A percentile compares a stretch with the other conserved stretches of the same genome.
Conservation (phyloP, 1,140 invertebrate genomes). For the Drosophila bipectinata region DNA sequence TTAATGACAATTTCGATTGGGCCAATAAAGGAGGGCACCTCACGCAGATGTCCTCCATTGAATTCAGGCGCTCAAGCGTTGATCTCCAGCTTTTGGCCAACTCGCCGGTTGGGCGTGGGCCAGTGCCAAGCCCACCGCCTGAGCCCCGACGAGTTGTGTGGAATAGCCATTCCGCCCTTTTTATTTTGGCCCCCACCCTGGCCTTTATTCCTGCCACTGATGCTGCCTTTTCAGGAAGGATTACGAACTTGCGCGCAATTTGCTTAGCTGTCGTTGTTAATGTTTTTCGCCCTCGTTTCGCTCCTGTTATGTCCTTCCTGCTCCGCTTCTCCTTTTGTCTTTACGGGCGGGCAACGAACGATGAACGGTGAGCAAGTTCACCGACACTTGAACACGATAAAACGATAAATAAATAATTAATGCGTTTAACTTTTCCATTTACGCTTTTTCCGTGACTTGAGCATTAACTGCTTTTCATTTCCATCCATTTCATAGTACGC, state of each 20-base stretch:
- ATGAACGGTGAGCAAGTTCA: conserved; percentile 62
- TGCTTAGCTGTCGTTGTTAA: conserved; percentile 65
- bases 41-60: conserved; percentile 43
- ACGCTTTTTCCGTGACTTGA: conserved; percentile 82
- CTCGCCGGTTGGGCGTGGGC: conserved; percentile 21
- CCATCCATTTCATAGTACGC: conserved; percentile 71
- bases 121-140: conserved; percentile 44
- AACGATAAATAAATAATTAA: conserved; percentile 83
- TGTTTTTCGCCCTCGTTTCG: conserved; percentile 37
- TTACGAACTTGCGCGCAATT: conserved; percentile 68
- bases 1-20: conserved; percentile 70
- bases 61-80: conserved; percentile 37
- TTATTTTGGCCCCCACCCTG: neutral
- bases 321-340: conserved; percentile 27
- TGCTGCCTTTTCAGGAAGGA: conserved; percentile 57
- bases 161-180: conserved; percentile 25
- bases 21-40: conserved; percentile 31
- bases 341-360: conserved; percentile 34
- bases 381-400: conserved; percentile 80
- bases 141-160: conserved; percentile 40
- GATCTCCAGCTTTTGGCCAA: conserved; percentile 45
- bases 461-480: conserved; percentile 82
- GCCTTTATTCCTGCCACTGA: conserved; percentile 7
- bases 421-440: conserved; percentile 82
- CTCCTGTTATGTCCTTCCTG: conserved; percentile 1